Evolutionary conservation across 2,113 vertebrate species (phyloP).

Genomic region (Rhabdornis inornatus): DNA sequence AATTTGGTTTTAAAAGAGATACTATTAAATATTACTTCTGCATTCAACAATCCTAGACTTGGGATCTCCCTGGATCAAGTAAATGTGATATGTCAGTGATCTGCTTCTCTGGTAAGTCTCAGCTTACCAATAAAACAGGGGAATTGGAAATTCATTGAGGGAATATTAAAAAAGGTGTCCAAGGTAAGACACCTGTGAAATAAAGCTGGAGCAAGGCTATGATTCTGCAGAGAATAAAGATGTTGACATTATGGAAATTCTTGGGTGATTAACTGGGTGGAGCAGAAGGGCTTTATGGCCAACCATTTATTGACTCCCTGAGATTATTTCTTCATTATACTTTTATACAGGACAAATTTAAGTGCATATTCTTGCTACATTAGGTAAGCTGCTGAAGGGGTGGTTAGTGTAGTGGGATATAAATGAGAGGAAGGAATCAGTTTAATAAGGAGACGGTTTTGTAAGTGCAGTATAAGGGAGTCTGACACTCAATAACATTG

Average conservation of each 20-base stretch:
- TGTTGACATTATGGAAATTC: not conserved
- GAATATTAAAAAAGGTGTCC: not conserved
- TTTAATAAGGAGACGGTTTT: not conserved
- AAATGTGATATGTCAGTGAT: not conserved
- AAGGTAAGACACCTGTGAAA: not conserved
- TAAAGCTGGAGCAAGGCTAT: not conserved
- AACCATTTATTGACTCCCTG: not conserved
- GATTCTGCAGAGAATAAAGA: not conserved
- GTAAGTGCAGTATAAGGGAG: fast-evolving
- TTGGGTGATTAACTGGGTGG: not conserved
- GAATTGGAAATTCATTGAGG: not conserved
- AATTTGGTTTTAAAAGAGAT: not conserved
- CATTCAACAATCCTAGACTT: not conserved
- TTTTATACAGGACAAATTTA: not conserved
- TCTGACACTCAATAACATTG: fast-evolving
- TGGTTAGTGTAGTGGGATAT: no score
- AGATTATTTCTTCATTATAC: not conserved
- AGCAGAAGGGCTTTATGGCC: not conserved
- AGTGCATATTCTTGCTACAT: not conserved
- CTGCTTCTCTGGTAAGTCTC: not conserved
- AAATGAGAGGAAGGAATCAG: not conserved
- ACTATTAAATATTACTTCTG: not conserved
- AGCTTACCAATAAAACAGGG: not conserved
- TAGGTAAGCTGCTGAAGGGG: not conserved
- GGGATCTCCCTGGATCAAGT: not conserved